Percentiles rank a stretch among this genome's conserved stretches.
Evolutionary conservation across 2,113 vertebrate species (phyloP).

Genomic region (Oxyura jamaicensis): DNA sequence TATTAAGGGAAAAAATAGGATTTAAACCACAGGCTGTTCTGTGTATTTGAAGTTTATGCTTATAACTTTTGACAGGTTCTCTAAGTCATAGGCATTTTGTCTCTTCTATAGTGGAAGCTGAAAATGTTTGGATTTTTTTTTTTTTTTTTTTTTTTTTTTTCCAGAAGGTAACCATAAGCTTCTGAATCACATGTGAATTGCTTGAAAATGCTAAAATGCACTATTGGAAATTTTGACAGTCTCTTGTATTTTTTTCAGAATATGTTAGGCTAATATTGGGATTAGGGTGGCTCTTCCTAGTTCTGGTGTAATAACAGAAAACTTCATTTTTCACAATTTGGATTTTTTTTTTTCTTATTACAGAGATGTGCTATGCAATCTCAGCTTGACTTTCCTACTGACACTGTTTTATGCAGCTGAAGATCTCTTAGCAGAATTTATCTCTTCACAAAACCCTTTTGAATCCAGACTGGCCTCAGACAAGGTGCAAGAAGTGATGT

Average conservation of each 20-base stretch:
- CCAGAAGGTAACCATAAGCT: background rate
- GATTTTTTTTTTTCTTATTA: too few relatives aligned
- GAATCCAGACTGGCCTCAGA: background rate
- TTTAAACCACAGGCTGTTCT: slow-evolving; percentile 46
- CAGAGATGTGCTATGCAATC: rapidly evolving
- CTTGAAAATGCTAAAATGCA: background rate
- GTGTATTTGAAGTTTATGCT: slow-evolving; percentile 21
- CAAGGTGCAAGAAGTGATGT: background rate
- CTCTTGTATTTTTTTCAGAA: rapidly evolving
- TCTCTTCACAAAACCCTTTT: background rate
- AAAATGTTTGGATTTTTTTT: background rate
- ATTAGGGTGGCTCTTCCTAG: rapidly evolving
- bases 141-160: background rate
- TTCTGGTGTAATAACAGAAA: background rate
- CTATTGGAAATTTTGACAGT: background rate
- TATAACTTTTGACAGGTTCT: slow-evolving; percentile 36
- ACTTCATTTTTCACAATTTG: rapidly evolving
- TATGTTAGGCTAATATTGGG: background rate
- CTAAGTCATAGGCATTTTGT: slow-evolving; percentile 3
- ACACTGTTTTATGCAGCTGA: rapidly evolving
- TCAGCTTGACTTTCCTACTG: background rate
- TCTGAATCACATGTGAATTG: background rate
- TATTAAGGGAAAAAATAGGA: slow-evolving; percentile 43
- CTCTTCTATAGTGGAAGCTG: background rate
- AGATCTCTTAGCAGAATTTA: background rate